Evolutionary conservation across 1,140 invertebrate species (phyloP).

Genomic region (Chrysopa pallens): DNA sequence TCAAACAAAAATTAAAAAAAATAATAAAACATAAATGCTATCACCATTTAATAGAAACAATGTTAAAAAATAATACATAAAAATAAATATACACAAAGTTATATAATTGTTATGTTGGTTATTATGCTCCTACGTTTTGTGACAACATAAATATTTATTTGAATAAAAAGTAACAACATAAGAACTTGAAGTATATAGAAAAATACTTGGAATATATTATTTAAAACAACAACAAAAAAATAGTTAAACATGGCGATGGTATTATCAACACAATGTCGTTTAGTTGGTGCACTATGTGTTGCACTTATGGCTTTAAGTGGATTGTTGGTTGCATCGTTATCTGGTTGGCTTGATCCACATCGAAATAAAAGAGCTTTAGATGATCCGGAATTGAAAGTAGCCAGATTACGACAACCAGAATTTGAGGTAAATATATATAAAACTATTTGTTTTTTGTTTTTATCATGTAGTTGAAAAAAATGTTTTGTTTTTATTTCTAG

Average conservation of each 20-base stretch:
- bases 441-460: conserved; percentile 2
- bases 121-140: too few relatives aligned
- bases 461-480: conserved; percentile 7
- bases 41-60: too few relatives aligned
- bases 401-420: background rate
- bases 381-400: conserved; percentile 7
- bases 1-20: too few relatives aligned
- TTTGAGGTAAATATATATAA: background rate
- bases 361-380: conserved; percentile 6
- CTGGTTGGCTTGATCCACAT: conserved; percentile 18
- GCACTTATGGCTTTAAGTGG: conserved; percentile 17
- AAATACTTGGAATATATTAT: background rate
- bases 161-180: too few relatives aligned
- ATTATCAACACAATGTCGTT: conserved; percentile 20
- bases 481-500: too few relatives aligned
- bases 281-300: conserved; percentile 18
- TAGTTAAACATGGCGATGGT: conserved; percentile 20
- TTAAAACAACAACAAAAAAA: background rate
- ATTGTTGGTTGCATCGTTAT: conserved; percentile 18
- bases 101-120: too few relatives aligned
- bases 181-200: too few relatives aligned
- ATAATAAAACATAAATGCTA: too few relatives aligned
- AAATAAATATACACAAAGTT: too few relatives aligned
- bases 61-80: too few relatives aligned
- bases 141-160: too few relatives aligned